Evolutionary conservation across 2,797 vertebrate species (phyloP), one percentile per base, ranked within the genome.

Genomic region (Sandelia bainsii): DNA sequence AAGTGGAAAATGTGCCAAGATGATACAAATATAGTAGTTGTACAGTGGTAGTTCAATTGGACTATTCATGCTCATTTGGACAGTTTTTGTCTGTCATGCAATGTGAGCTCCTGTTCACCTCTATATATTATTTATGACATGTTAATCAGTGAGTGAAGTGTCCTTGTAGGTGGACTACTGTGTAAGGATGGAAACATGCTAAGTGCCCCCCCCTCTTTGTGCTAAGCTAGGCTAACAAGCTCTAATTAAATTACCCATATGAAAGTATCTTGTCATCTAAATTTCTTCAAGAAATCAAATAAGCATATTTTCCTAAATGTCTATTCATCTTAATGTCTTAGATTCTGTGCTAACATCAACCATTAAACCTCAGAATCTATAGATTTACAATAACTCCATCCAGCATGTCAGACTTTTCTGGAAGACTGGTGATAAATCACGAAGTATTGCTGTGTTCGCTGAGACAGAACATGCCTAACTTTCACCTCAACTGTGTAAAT

Each of bases 1-100:
- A 61, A 27, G 39, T 67, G 48, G 3, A n/a, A 58, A 14, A 62
- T 75, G 52, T 75, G 49, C 60, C 34, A 8, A 57, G 44, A 65
- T 64, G 39, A 58, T n/a, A 52, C 51, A 61, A 60, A 54, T 42
- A 49, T 23, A 45, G 17, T 44, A 25, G 12, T 17, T 1, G 1
- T 14, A 59, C 17, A 53, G 16, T 7, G 13, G 37, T 20, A 48
- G 32, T 25, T 64, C 62, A 19, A 17, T 45, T 45, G 16, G 5
- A 66, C 37, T 61, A 12, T 20, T 60, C n/a, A 17, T 9, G 6
- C 23, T 50, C 39, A 25, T 37, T 23, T 48, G n/a, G 22, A 68
- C 11, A 39, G 17, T 12, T 20, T 52, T 54, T 27, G 25, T 42
- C 23, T 29, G 42, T 44, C n/a, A 17, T 40, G 20, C 23, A 42